These are phyloP conservation scores for Drosophila gaucha DNA, from an alignment of 2,888 invertebrate genomes.

Conservation along the genomic window DNA sequence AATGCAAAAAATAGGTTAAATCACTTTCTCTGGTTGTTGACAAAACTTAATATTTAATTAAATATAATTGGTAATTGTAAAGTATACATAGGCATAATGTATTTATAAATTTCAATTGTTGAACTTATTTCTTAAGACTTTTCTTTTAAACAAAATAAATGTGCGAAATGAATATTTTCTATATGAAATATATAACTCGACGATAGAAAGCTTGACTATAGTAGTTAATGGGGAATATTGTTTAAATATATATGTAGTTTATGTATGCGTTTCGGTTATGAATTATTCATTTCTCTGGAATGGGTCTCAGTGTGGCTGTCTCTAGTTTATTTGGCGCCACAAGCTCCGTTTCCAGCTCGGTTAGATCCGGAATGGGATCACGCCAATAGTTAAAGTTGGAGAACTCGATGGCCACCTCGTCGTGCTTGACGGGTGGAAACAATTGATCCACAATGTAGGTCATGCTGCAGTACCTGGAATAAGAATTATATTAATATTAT, in stretches of 20 bases:
- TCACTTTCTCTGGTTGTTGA: conserved; percentile 34
- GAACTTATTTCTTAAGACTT: not conserved
- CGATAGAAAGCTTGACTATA: conserved; percentile 5
- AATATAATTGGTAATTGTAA: conserved; percentile 5
- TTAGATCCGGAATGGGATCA: conserved; percentile 90
- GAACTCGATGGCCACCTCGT: conserved; percentile 89
- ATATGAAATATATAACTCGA: conserved; percentile 20
- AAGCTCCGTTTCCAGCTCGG: conserved; percentile 65
- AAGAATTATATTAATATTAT: not conserved
- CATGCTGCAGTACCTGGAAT: conserved; percentile 94
- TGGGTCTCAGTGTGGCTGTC: conserved; percentile 76
- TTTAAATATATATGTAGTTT: conserved; percentile 21
- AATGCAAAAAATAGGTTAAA: conserved; percentile 38
- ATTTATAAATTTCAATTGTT: conserved; percentile 13
- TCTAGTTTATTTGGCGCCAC: conserved; percentile 50
- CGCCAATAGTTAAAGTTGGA: conserved; percentile 97
- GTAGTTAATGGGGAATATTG: conserved; percentile 22
- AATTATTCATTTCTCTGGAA: conserved; percentile 82
- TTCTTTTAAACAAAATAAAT: not conserved
- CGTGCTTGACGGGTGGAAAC: conserved; percentile 92
- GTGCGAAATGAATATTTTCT: conserved; percentile 3
- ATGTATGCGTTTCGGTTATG: conserved; percentile 10
- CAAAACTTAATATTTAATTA: conserved; percentile 6
- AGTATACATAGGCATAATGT: conserved; percentile 41
- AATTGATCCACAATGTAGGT: conserved; percentile 97